Conservation (phyloP, 2,113 vertebrate genomes). For the human region GRCh38 chr3:27316501-27317000, state of each 20-base stretch:
- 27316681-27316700: neutral
- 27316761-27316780: neutral
- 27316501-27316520: neutral
- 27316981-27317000: neutral
- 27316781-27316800: neutral
- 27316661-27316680: neutral
- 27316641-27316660: neutral
- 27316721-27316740: neutral
- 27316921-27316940: neutral
- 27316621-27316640: neutral
- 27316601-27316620: neutral
- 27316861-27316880: neutral
- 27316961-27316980: neutral
- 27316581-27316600: neutral
- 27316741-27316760: neutral
- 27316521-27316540: neutral
- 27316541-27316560: neutral
- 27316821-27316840: neutral
- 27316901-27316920: fast-evolving
- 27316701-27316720: neutral
- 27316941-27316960: neutral
- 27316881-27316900: neutral
- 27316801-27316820: neutral
- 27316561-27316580: neutral
- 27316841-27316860: neutral